Evolutionary conservation across 2,888 invertebrate species (phyloP).

Genomic region (Synergus laeviventris): DNA sequence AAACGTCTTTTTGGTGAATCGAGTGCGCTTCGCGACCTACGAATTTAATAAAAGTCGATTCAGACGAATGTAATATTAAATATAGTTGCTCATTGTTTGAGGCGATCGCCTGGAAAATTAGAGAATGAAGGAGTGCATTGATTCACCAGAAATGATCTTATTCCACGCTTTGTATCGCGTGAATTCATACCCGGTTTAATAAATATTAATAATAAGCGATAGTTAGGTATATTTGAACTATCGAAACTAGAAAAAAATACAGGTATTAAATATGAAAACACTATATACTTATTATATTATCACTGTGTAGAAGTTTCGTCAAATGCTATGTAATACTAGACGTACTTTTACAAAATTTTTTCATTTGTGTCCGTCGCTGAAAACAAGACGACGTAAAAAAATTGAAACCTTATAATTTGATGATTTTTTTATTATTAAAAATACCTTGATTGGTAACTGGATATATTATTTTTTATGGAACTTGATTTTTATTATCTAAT

Average conservation of each 20-base stretch:
- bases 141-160: slow-evolving; percentile 7
- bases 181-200: slow-evolving; percentile 38
- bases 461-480: background rate
- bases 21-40: slow-evolving; percentile 32
- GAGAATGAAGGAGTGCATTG: slow-evolving; percentile 2
- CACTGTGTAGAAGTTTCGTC: slow-evolving; percentile 51
- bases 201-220: slow-evolving; percentile 27
- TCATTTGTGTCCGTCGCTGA: background rate
- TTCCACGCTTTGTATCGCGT: slow-evolving; percentile 32
- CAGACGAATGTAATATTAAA: slow-evolving; percentile 30
- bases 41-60: slow-evolving; percentile 42
- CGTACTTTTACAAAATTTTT: slow-evolving; percentile 22
- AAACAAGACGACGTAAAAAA: background rate
- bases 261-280: slow-evolving; percentile 26
- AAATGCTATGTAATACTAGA: slow-evolving; percentile 39
- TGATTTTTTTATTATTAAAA: background rate
- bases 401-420: background rate
- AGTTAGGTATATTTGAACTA: slow-evolving; percentile 13
- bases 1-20: slow-evolving; percentile 33
- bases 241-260: slow-evolving; percentile 18
- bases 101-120: background rate
- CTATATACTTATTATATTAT: slow-evolving; percentile 48
- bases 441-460: background rate
- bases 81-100: slow-evolving; percentile 36
- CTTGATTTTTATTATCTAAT: background rate